phyloP scores from a whole-genome alignment of 2,113 vertebrate genomes.

The Podiceps cristatus region DNA sequence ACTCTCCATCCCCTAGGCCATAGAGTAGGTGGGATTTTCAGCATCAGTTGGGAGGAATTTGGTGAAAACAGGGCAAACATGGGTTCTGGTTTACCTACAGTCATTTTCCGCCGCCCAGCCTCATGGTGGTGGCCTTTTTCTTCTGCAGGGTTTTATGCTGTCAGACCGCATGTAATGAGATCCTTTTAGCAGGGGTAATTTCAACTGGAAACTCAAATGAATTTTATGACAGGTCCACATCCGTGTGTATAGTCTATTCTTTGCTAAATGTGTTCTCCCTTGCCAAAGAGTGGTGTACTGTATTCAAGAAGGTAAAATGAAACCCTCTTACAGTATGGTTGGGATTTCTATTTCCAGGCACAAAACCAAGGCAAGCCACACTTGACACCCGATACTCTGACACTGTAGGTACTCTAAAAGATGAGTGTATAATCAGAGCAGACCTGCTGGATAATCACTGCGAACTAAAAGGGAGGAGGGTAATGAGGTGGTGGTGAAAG shows the following conservation, averaged over 20 bases:
- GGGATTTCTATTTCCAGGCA: conserved; percentile 53
- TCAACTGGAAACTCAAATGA: conserved; percentile 8
- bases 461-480: neutral
- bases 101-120: neutral
- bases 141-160: neutral
- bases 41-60: neutral
- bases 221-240: conserved; percentile 16
- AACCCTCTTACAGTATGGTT: conserved; percentile 21
- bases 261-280: neutral
- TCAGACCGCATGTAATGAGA: neutral
- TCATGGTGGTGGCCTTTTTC: neutral
- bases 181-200: conserved; percentile 10
- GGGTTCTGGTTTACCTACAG: neutral
- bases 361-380: neutral
- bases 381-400: neutral
- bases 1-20: neutral
- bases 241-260: conserved; percentile 11
- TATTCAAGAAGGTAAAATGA: neutral
- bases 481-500: neutral
- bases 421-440: neutral
- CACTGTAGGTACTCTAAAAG: neutral
- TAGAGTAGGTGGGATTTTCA: neutral
- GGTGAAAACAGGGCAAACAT: neutral
- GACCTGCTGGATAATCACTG: neutral
- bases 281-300: conserved; percentile 43